phyloP scores from a whole-genome alignment of 2,113 vertebrate genomes.

The Oryctolagus cuniculus region mOryCun1.1 NC_091439.1:26543001-26543500 shows the following conservation, averaged over 20 bases:
- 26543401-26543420: constrained; percentile 98
- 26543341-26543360: constrained; percentile 94
- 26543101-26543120: neutral
- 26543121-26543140: neutral
- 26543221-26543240: neutral
- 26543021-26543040: neutral
- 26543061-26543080: neutral
- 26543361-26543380: constrained; percentile 90
- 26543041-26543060: neutral
- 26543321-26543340: constrained; percentile 95
- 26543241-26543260: accelerated
- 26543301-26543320: constrained; percentile 70
- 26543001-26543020: neutral
- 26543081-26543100: neutral
- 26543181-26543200: neutral
- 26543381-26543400: constrained; percentile 97
- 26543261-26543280: neutral
- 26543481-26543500: neutral
- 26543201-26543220: neutral
- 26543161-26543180: neutral
- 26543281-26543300: constrained; percentile 35
- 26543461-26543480: neutral
- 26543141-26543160: neutral
- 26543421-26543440: constrained; percentile 93
- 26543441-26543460: neutral